Base-by-base conservation (phyloP, 2,888 invertebrate species). In the Chironomus tentans region DNA sequence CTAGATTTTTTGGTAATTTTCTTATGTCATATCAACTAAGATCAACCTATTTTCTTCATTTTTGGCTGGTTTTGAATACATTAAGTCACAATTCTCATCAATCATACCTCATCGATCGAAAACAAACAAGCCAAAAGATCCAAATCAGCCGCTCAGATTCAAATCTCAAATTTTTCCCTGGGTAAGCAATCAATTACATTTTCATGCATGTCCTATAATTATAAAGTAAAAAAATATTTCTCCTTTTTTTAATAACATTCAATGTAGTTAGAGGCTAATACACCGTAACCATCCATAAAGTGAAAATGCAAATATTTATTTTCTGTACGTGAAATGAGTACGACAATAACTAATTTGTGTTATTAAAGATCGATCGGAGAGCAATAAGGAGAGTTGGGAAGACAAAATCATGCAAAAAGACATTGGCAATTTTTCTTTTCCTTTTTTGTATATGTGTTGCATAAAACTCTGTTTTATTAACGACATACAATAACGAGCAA, bases 231-330 rank as follows among this genome's bases (percentile, higher is more conserved):
- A 38, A 38, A 38, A 38, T 38, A 38, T 38, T 38, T 38, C 38
- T 38, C 38, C 38, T 38, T 38, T 38, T 38, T 38, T 38, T 38
- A 38, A 38, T 38, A 38, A 38, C 38, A 65, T 21, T 13, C 21
- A 65, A 65, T 65, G 21, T 65, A 65, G 65, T 65, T 65, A 24
- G 24, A 24, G 65, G 65, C 65, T 22, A 65, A 62, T 50, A 65
- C 65, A 65, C 24, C 18, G 56, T 18, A 56, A 15, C n/a, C 56
- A 18, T 56, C 61, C n/a, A 61, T n/a, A 18, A 56, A 74, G 74
- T 68, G 74, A 74, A 74, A 74, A 74, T 74, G 74, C 74, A 74
- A 74, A 74, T 74, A 74, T 74, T 74, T 74, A 68, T 68, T 68
- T 62, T 65, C 74, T 48, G 70, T 28, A 73, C 61, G 72, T 68